Percentiles rank a stretch among this genome's conserved stretches.
Evolutionary conservation across 1,140 invertebrate genomes (phyloP).

Genomic region (Metopolophium dirhodum): DNA sequence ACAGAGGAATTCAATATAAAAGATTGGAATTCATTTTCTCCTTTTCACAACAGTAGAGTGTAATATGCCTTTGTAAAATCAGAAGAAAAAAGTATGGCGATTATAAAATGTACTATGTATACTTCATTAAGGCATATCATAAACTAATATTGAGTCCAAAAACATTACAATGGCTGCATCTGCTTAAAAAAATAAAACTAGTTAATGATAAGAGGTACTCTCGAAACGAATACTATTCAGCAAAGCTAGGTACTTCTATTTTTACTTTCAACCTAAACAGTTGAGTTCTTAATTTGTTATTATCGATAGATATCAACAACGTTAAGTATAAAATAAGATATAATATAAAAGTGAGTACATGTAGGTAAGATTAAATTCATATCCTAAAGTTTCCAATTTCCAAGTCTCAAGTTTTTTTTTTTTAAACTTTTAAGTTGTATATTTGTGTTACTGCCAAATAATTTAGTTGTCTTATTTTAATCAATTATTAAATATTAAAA

Average conservation of each 20-base stretch:
- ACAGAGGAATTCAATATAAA: constrained; percentile 7
- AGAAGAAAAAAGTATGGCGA: not conserved
- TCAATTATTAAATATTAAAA: not conserved
- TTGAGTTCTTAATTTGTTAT: not conserved
- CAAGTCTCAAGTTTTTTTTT: no score
- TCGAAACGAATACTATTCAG: no score
- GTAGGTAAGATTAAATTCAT: not conserved
- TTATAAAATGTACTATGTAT: not conserved
- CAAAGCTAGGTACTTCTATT: no score
- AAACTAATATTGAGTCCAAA: not conserved
- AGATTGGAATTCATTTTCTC: not conserved
- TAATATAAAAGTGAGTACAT: not conserved
- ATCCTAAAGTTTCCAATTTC: not conserved
- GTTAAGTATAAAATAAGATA: not conserved
- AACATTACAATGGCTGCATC: not conserved
- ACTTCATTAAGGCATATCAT: not conserved
- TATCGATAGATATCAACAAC: not conserved
- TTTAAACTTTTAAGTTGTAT: no score
- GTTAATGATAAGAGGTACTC: no score
- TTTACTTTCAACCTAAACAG: not conserved
- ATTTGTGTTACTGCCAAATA: no score
- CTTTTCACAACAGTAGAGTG: not conserved
- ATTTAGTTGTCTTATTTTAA: no score
- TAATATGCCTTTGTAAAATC: not conserved
- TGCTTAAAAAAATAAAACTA: not conserved